These are phyloP conservation scores for Campylorhamphus procurvoides DNA, from an alignment of 2,113 vertebrate species.

Conservation along the genomic window DNA sequence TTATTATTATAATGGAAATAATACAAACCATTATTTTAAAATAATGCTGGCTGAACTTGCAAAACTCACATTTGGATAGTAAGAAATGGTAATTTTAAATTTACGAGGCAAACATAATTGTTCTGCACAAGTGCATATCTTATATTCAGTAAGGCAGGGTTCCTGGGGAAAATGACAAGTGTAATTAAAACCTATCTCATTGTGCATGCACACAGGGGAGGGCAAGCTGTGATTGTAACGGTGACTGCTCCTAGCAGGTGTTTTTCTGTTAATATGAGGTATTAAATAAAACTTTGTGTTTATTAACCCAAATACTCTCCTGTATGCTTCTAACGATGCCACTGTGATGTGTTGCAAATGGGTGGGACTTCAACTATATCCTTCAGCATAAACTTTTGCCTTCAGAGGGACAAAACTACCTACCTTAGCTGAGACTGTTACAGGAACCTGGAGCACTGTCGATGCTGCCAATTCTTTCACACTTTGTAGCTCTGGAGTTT, in stretches of 20 bases:
- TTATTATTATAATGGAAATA: neutral
- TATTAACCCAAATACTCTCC: neutral
- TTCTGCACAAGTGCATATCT: neutral
- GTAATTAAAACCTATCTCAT: constrained; percentile 59
- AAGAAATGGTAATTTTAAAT: neutral
- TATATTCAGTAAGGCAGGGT: neutral
- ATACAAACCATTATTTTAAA: neutral
- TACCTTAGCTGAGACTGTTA: neutral
- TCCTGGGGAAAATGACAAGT: constrained; percentile 40
- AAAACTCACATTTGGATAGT: neutral
- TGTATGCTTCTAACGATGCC: neutral
- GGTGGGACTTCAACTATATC: neutral
- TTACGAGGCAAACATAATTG: neutral
- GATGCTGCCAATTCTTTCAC: neutral
- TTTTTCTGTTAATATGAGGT: constrained; percentile 9
- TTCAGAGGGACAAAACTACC: neutral
- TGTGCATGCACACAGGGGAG: neutral
- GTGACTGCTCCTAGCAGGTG: constrained; percentile 21
- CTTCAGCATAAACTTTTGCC: neutral
- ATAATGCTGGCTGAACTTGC: neutral
- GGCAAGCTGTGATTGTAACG: constrained; percentile 36
- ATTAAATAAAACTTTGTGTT: constrained; percentile 22
- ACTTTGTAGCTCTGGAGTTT: neutral
- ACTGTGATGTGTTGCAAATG: neutral
- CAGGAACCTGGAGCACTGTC: neutral